Evolutionary conservation across 2,797 vertebrate genomes (phyloP).

Genomic region (Tragelaphus eurycerus): DNA sequence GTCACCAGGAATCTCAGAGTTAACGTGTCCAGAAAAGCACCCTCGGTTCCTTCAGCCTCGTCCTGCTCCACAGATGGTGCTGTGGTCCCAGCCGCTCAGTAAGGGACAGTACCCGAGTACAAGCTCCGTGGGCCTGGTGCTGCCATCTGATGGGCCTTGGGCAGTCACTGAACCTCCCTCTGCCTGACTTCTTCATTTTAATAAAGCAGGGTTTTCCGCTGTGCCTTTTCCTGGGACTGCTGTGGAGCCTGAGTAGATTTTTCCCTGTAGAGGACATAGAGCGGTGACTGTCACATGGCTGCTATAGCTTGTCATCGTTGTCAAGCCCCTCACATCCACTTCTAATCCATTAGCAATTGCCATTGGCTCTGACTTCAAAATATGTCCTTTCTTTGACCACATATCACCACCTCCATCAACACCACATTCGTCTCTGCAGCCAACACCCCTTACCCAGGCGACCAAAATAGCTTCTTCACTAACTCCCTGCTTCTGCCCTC

Average conservation of each 20-base stretch:
- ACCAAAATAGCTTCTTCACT: background rate
- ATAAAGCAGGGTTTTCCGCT: background rate
- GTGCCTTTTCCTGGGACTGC: background rate
- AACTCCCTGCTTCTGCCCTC: background rate
- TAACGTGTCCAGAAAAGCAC: background rate
- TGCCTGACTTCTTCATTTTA: background rate
- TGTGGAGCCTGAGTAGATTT: background rate
- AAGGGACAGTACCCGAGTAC: background rate
- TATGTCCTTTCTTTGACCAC: background rate
- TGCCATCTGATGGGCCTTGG: background rate
- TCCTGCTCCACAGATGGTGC: background rate
- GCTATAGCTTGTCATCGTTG: background rate
- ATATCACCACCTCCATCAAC: background rate
- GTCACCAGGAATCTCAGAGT: background rate
- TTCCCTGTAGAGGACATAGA: background rate
- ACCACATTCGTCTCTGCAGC: background rate
- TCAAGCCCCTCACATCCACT: background rate
- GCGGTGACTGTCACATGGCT: background rate
- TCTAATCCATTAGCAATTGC: background rate
- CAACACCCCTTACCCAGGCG: background rate
- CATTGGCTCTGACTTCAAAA: background rate
- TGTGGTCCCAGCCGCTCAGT: background rate
- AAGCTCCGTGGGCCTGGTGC: background rate
- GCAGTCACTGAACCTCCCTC: background rate
- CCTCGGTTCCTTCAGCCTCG: background rate